These are phyloP conservation scores for Mus spretus DNA, from an alignment of 2,797 vertebrate genomes.

Conservation along the genomic window DNA sequence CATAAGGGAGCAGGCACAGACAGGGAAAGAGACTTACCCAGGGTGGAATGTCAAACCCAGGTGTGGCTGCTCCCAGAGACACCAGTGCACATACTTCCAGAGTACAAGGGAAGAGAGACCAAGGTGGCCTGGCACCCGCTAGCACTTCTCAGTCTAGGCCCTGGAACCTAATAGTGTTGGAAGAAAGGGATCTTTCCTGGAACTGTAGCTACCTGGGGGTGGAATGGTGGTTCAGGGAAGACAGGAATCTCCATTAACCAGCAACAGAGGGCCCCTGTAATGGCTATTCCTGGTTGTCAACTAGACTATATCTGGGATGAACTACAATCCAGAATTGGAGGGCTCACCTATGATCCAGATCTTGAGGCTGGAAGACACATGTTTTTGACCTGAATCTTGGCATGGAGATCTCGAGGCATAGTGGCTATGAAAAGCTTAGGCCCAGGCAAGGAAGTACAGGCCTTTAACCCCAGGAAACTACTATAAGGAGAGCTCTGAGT, in stretches of 20 bases:
- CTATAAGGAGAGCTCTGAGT: no score
- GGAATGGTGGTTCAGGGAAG: neutral
- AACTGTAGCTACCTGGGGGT: neutral
- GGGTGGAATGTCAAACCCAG: neutral
- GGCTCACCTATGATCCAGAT: no score
- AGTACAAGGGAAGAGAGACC: neutral
- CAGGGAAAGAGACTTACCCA: neutral
- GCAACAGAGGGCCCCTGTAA: neutral
- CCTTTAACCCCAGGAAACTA: no score
- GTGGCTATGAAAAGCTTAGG: no score
- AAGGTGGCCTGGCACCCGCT: neutral
- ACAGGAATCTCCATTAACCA: neutral
- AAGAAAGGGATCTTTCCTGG: neutral
- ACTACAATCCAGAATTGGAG: no score
- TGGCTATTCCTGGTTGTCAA: no score
- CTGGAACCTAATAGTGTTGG: neutral
- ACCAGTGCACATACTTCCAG: neutral
- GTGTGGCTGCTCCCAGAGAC: neutral
- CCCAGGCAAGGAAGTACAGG: no score
- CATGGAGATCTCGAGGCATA: no score
- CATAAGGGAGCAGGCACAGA: neutral
- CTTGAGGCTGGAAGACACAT: no score
- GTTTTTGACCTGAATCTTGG: no score
- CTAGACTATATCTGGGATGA: no score
- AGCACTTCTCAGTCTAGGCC: no score